Evolutionary conservation across 2,113 vertebrate species (phyloP), one percentile per base, ranked within the genome.

Genomic region (Xenopus laevis): DNA sequence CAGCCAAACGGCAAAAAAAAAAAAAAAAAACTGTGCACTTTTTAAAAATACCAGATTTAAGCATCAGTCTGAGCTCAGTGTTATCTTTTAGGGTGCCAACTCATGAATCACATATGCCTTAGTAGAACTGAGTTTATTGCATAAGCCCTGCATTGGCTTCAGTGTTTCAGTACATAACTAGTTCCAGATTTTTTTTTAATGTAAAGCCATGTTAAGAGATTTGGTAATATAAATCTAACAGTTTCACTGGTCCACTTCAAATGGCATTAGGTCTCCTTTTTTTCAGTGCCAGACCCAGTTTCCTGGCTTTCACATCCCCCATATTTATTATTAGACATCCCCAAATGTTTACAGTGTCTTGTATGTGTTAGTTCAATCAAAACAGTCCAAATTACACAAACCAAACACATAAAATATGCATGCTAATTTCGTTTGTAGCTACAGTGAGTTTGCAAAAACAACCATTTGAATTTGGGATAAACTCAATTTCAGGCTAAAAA

Each of bases 281-380:
- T 67, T 60, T 23, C 63, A 20, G 23, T 58, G 23, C 65, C 58
- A 44, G 47, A 53, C 52, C 57, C 57, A 68, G 57, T 50, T 30
- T 76, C 46, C 66, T 70, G 59, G 61, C 60, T 77, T 64, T 60
- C 23, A 61, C 60, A 46, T 23, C 18, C 59, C 20, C 59, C 59
- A 67, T 77, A 77, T 77, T 77, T 77, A 77, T 77, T 77, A 77
- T 77, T 77, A 77, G 61, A 77, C 74, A 77, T 70, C 63, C 66
- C 44, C 44, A 17, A 70, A 59, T 70, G 74, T 77, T 77, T 77
- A 77, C 50, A 70, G 66, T 64, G 74, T 70, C 67, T 63, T 66
- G 18, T 77, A 77, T 77, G 74, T 77, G 74, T 77, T 70, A 77
- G 66, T 58, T 77, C 59, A 77, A 77, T 77, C 74, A 62, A 70